A percentile compares a stretch with the other conserved stretches of the same genome.
Conservation (phyloP, 2,888 invertebrate species). For the Diplazon laetatorius region DNA sequence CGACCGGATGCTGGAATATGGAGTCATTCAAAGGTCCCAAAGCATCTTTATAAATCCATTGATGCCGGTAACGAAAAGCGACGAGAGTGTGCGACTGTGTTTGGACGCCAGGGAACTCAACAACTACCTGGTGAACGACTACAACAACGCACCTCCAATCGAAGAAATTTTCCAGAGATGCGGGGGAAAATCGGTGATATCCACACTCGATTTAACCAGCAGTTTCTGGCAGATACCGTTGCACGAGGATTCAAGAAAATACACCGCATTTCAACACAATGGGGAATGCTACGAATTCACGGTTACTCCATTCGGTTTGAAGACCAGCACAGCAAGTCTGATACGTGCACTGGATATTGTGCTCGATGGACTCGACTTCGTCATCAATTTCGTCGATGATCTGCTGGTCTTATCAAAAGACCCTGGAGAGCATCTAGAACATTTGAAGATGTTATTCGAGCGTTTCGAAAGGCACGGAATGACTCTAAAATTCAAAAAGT, state of each 20-base stretch:
- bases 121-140: constrained; percentile 29
- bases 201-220: constrained; percentile 57
- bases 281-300: constrained; percentile 51
- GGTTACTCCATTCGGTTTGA: constrained; percentile 47
- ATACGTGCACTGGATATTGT: not conserved
- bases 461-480: not conserved
- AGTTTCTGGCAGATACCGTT: constrained; percentile 68
- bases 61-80: constrained; percentile 20
- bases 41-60: constrained; percentile 71
- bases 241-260: constrained; percentile 41
- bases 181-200: constrained; percentile 23
- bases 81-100: constrained; percentile 41
- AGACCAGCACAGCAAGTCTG: constrained; percentile 35
- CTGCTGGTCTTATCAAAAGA: not conserved
- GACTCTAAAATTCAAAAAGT: not conserved
- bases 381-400: constrained; percentile 10
- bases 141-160: constrained; percentile 35
- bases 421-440: not conserved
- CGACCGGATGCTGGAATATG: constrained; percentile 70
- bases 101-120: constrained; percentile 32
- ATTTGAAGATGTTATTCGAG: not conserved
- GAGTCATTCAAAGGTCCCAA: constrained; percentile 72
- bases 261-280: constrained; percentile 46
- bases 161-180: constrained; percentile 52
- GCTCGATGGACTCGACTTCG: not conserved